Evolutionary conservation across 2,888 invertebrate species (phyloP), one percentile per base, ranked within the genome.

Genomic region (Caradrina clavipalpis): DNA sequence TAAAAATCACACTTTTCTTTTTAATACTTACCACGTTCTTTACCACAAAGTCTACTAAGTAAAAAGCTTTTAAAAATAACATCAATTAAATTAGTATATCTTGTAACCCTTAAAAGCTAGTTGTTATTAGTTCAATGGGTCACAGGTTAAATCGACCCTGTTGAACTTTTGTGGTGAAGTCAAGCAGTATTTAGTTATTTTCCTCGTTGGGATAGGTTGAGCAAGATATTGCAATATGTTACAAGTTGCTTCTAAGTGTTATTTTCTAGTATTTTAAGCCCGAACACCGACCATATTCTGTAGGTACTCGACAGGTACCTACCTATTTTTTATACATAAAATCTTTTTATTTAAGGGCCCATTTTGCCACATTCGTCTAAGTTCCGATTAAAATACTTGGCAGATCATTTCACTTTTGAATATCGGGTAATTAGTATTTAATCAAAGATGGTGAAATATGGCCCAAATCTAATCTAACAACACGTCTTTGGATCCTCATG

Each of bases 121-220:
- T 77, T 59, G 39, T 10, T n/a, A 35, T 49, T 17, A 42, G 35
- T 22, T 54, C 58, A 50, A 71, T 35, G 77, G 78, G 62, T 19
- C 26, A 10, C 13, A 61, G 57, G 71, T 53, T 26, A 57, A 61
- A 50, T 49, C 51, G 70, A 62, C 49, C 53, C 26, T 11, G 31
- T 51, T 74, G 50, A 74, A 71, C 72, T 63, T 70, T 77, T 39
- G 62, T 47, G 63, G 63, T 55, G 53, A 77, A 77, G 58, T 15
- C 31, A 19, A 61, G 35, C 10, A 50, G 21, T 66, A 31, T 57
- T 57, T 55, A 39, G n/a, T 31, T 45, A 54, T 58, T 58, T 42
- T 31, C 62, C 58, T 56, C 7, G 45, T 4, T 59, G n/a, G 15
- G 26, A 58, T 31, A 26, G 26, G 50, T 42, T 60, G 6, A 54